Evolutionary conservation across 1,140 invertebrate species (phyloP).

Genomic region (Drosophila trapezifrons): DNA sequence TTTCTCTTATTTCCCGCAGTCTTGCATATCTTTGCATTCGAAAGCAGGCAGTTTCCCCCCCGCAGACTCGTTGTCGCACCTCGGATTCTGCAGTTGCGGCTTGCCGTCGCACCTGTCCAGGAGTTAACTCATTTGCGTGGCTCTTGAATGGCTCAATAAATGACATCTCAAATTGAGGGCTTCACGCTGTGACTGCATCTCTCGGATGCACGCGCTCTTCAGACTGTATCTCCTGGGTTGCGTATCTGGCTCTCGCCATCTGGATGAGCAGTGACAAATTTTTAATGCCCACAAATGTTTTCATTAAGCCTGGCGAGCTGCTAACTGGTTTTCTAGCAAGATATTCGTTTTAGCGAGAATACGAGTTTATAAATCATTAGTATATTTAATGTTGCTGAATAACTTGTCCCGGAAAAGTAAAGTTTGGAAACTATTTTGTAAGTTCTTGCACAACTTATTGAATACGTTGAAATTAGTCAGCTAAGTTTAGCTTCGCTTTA

Average conservation of each 20-base stretch:
- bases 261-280: slow-evolving; percentile 66
- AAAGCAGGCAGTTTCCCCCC: slow-evolving; percentile 24
- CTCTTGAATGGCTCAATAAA: slow-evolving; percentile 78
- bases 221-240: slow-evolving; percentile 7
- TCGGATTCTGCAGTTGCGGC: background rate
- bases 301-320: slow-evolving; percentile 26
- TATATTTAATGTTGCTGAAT: background rate
- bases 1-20: slow-evolving; percentile 5
- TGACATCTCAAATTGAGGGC: slow-evolving; percentile 68
- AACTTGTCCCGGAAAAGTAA: background rate
- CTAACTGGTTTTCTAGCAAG: slow-evolving; percentile 3
- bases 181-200: slow-evolving; percentile 56
- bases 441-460: too few relatives aligned
- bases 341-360: background rate
- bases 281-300: slow-evolving; percentile 50
- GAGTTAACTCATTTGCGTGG: slow-evolving; percentile 78
- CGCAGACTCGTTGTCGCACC: slow-evolving; percentile 26
- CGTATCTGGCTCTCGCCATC: slow-evolving; percentile 10
- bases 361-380: too few relatives aligned
- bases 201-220: background rate
- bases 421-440: background rate
- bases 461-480: background rate
- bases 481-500: too few relatives aligned
- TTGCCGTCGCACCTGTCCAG: slow-evolving; percentile 45
- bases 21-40: slow-evolving; percentile 78